These are phyloP conservation scores for Sialis fuliginosa DNA, from an alignment of 2,888 invertebrate species.

Conservation along the genomic window DNA sequence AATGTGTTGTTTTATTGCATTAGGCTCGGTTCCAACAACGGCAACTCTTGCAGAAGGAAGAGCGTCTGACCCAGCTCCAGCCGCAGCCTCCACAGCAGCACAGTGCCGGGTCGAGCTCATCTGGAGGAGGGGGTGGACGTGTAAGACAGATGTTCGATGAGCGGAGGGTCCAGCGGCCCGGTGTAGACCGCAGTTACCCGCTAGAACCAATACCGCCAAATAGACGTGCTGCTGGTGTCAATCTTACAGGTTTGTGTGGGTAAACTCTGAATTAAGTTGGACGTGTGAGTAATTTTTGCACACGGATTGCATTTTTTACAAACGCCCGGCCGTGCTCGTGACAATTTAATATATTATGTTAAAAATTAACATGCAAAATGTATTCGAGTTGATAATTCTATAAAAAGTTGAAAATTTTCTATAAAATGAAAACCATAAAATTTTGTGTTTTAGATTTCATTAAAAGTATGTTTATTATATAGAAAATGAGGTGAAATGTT, in stretches of 20 bases:
- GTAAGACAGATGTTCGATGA: constrained; percentile 80
- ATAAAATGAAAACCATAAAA: too few relatives aligned
- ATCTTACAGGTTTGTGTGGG: background rate
- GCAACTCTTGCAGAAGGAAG: constrained; percentile 63
- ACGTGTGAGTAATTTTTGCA: too few relatives aligned
- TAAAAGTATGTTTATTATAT: too few relatives aligned
- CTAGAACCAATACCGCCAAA: constrained; percentile 42
- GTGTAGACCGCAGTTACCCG: constrained; percentile 68
- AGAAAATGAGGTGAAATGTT: too few relatives aligned
- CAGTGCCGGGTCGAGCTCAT: constrained; percentile 18
- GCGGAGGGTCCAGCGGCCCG: constrained; percentile 48
- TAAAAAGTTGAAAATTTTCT: too few relatives aligned
- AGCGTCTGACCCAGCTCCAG: constrained; percentile 41
- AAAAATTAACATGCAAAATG: too few relatives aligned
- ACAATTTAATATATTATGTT: too few relatives aligned
- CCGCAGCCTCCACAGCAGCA: constrained; percentile 51
- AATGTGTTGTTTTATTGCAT: constrained; percentile 15
- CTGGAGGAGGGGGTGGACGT: constrained; percentile 18
- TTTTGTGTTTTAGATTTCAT: too few relatives aligned
- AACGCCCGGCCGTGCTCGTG: too few relatives aligned
- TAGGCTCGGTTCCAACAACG: constrained; percentile 71
- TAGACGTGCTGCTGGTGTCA: background rate
- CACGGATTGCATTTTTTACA: background rate
- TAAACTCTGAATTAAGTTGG: background rate
- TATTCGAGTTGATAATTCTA: too few relatives aligned